Evolutionary conservation across 2,888 invertebrate species (phyloP).

Genomic region (Cryptus viduatorius): DNA sequence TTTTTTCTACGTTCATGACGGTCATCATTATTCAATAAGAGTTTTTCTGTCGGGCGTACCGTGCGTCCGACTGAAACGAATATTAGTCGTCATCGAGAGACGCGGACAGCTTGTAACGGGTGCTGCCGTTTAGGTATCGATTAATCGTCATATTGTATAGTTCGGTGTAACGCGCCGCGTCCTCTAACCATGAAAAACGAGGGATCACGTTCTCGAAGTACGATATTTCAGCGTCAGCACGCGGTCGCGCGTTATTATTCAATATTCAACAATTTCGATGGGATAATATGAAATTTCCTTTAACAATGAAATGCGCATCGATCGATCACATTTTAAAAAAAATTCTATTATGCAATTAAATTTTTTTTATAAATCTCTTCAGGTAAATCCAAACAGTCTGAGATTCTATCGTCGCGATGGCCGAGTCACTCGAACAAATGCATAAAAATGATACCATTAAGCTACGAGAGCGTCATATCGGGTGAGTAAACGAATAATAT

Average conservation of each 20-base stretch:
- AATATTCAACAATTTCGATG: constrained; percentile 13
- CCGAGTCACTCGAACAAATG: constrained; percentile 88
- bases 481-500: constrained; percentile 87
- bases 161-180: constrained; percentile 44
- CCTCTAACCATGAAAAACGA: constrained; percentile 57
- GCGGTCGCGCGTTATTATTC: not conserved
- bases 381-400: constrained; percentile 15
- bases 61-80: constrained; percentile 34
- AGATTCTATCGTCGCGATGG: constrained; percentile 82
- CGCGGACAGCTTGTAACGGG: constrained; percentile 46
- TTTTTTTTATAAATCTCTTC: constrained; percentile 1
- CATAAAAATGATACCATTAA: constrained; percentile 93
- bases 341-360: not conserved
- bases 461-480: constrained; percentile 92
- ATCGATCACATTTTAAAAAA: not conserved
- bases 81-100: constrained; percentile 50
- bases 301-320: not conserved
- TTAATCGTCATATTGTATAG: constrained; percentile 58
- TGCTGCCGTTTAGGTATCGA: constrained; percentile 49
- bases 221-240: constrained; percentile 17
- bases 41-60: constrained; percentile 20
- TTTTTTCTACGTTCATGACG: too few relatives aligned
- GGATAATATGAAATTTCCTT: not conserved
- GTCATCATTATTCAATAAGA: constrained; percentile 27
- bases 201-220: not conserved